A percentile compares a stretch with the other conserved stretches of the same genome.
These are phyloP conservation scores for Rousettus leschenaultii DNA, from an alignment of 2,113 vertebrate genomes.

Conservation along the genomic window DNA sequence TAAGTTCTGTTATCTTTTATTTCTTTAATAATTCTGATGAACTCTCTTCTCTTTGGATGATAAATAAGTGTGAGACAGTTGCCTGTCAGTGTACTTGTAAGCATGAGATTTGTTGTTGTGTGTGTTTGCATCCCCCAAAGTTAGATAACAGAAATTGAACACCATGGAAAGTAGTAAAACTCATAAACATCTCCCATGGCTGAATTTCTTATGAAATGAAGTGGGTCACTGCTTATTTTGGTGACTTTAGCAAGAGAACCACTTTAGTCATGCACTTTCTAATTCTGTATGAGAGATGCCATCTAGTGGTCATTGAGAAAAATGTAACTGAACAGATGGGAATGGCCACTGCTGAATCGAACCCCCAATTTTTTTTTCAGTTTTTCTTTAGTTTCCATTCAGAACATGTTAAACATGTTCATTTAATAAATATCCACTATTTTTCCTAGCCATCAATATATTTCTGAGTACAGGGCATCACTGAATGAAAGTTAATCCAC, in stretches of 20 bases:
- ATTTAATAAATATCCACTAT: neutral
- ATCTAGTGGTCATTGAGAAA: constrained; percentile 68
- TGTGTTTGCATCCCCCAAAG: neutral
- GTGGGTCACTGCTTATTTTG: constrained; percentile 18
- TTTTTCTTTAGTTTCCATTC: neutral
- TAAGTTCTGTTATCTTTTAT: neutral
- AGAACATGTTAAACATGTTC: neutral
- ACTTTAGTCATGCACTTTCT: neutral
- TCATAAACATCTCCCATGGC: neutral
- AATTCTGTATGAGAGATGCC: constrained; percentile 55
- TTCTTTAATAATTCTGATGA: neutral
- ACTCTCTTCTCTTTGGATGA: neutral
- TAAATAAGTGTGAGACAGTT: neutral
- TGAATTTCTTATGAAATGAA: constrained; percentile 29
- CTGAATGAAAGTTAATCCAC: neutral
- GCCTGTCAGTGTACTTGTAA: neutral
- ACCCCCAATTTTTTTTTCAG: neutral
- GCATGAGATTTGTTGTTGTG: neutral
- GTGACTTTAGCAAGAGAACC: neutral
- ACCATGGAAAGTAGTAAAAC: constrained; percentile 31
- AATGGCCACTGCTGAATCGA: neutral
- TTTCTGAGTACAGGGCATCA: neutral
- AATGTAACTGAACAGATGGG: neutral
- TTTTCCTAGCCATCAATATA: neutral
- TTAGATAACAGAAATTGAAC: neutral